Percentiles rank a stretch among this genome's conserved stretches.
Evolutionary conservation across 1,140 invertebrate species (phyloP).

Genomic region (Brachionus calyciflorus): DNA sequence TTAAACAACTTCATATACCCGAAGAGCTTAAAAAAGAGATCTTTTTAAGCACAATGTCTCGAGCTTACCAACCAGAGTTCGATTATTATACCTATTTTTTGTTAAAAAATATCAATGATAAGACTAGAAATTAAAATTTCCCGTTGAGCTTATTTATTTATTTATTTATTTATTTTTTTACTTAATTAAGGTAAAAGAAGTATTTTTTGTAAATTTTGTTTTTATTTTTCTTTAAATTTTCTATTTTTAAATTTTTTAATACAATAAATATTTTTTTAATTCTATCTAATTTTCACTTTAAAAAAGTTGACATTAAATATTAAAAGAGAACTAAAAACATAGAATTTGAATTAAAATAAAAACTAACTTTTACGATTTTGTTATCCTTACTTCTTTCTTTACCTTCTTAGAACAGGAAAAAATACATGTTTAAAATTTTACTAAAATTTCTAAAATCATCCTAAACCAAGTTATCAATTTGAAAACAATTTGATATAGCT

Average conservation of each 20-base stretch:
- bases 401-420: not conserved
- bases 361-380: too few relatives aligned
- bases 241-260: not conserved
- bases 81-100: conserved; percentile 3
- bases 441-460: too few relatives aligned
- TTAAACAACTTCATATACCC: not conserved
- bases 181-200: not conserved
- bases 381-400: too few relatives aligned
- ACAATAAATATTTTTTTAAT: not conserved
- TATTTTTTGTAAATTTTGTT: not conserved
- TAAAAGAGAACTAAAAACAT: too few relatives aligned
- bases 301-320: too few relatives aligned
- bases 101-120: not conserved
- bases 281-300: too few relatives aligned
- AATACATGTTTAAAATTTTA: too few relatives aligned
- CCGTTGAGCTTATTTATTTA: not conserved
- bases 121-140: not conserved
- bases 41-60: not conserved
- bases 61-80: not conserved
- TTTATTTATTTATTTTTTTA: not conserved
- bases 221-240: not conserved
- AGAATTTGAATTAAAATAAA: too few relatives aligned
- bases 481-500: too few relatives aligned
- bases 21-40: not conserved
- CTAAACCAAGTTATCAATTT: too few relatives aligned